Evolutionary conservation across 2,113 vertebrate species (phyloP).

Genomic region (Pelvicachromis taeniatus): DNA sequence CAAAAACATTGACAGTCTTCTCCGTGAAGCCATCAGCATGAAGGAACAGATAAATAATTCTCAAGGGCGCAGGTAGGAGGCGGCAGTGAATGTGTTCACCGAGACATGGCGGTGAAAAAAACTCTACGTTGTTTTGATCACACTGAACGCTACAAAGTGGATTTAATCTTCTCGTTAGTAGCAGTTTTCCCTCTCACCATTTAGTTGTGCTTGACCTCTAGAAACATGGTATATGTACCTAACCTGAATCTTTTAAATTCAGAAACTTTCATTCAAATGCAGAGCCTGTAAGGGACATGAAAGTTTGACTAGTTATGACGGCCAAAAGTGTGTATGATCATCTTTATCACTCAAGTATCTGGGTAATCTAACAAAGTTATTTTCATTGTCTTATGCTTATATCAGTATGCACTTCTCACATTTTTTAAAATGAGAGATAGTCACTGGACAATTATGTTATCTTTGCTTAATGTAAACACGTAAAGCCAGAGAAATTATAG

Average conservation of each 20-base stretch:
- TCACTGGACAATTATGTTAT: neutral
- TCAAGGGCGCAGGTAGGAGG: constrained; percentile 85
- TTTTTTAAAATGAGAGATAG: neutral
- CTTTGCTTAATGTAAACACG: neutral
- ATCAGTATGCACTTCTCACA: neutral
- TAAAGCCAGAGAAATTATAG: neutral
- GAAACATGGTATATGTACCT: neutral
- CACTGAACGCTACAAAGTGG: neutral
- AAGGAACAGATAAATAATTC: constrained; percentile 82
- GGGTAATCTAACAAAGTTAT: neutral
- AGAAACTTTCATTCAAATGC: neutral
- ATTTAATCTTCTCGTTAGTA: fast-evolving
- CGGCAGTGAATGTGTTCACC: neutral
- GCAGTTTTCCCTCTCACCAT: neutral
- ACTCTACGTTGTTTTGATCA: neutral
- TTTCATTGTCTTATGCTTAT: neutral
- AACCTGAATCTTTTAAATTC: neutral
- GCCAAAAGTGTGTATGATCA: too few relatives aligned
- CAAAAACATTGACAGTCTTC: constrained; percentile 87
- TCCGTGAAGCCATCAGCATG: constrained; percentile 80
- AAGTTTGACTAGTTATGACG: neutral
- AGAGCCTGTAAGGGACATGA: neutral
- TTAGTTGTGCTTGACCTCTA: neutral
- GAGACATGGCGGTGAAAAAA: neutral
- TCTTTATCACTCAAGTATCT: neutral